Conservation (phyloP, 2,888 invertebrate species). For the Ormyrus thymus region DNA sequence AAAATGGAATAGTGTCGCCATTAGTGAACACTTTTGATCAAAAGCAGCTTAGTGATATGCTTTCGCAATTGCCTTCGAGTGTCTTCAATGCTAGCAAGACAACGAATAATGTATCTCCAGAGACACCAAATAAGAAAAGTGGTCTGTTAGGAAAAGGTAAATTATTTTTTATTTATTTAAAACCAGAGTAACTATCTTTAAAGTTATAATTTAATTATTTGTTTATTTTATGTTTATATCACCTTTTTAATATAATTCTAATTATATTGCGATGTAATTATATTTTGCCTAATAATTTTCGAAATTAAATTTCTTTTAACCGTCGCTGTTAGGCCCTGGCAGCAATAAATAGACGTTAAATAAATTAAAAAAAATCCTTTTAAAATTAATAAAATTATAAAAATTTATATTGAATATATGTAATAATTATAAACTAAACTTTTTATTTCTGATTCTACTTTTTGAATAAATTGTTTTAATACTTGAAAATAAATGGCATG, state of each 20-base stretch:
- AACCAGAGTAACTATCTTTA: no score
- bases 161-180: conserved; percentile 7
- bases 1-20: not conserved
- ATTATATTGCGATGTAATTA: no score
- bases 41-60: conserved; percentile 75
- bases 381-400: conserved; percentile 10
- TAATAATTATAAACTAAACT: not conserved
- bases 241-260: no score
- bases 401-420: not conserved
- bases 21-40: conserved; percentile 68
- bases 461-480: no score
- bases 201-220: no score
- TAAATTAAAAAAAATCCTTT: not conserved
- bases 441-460: no score
- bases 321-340: no score
- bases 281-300: no score
- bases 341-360: no score
- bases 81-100: conserved; percentile 60
- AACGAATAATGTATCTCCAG: conserved; percentile 63
- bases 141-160: conserved; percentile 74
- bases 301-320: no score
- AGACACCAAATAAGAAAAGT: conserved; percentile 68
- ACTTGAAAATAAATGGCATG: no score
- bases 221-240: no score
- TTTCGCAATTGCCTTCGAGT: conserved; percentile 74